phyloP scores from a whole-genome alignment of 2,888 invertebrate genomes.

The Ferdinandea cuprea region DNA sequence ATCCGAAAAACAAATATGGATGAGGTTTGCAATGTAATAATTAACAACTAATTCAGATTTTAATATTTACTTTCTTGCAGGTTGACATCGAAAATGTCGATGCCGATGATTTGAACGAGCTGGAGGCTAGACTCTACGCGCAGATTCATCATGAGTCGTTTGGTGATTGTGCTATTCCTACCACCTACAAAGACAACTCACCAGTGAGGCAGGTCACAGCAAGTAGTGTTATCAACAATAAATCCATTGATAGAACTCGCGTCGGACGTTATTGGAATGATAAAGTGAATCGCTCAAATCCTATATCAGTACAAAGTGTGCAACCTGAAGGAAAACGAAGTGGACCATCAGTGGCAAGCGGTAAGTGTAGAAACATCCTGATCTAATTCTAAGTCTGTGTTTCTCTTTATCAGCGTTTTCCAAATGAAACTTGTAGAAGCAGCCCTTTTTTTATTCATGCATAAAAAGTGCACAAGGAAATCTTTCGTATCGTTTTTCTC shows the following conservation, averaged over 20 bases:
- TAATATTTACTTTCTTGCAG: slow-evolving; percentile 35
- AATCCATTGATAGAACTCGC: slow-evolving; percentile 45
- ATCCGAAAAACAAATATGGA: slow-evolving; percentile 76
- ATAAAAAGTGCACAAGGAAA: too few relatives aligned
- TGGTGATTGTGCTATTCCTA: slow-evolving; percentile 56
- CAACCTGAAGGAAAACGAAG: slow-evolving; percentile 19
- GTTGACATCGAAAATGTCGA: slow-evolving; percentile 76
- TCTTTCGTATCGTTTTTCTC: background rate
- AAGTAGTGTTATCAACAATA: slow-evolving; percentile 77
- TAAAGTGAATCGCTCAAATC: slow-evolving; percentile 27
- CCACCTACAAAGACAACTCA: slow-evolving; percentile 35
- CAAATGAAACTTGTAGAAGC: slow-evolving; percentile 27
- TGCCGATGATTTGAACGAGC: slow-evolving; percentile 79
- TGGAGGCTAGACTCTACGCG: slow-evolving; percentile 81
- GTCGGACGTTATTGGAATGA: slow-evolving; percentile 76
- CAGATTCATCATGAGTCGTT: slow-evolving; percentile 80
- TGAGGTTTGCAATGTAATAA: slow-evolving; percentile 76
- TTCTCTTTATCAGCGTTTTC: slow-evolving; percentile 62
- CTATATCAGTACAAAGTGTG: slow-evolving; percentile 8
- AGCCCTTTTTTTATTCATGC: background rate
- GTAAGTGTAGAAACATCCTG: slow-evolving; percentile 41
- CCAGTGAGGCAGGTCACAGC: slow-evolving; percentile 75
- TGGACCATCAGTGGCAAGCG: background rate
- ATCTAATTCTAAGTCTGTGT: slow-evolving; percentile 2
- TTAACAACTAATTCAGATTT: background rate